These are phyloP conservation scores for Rhyacophila brunnea DNA, from an alignment of 1,140 invertebrate genomes.

Conservation along the genomic window DNA sequence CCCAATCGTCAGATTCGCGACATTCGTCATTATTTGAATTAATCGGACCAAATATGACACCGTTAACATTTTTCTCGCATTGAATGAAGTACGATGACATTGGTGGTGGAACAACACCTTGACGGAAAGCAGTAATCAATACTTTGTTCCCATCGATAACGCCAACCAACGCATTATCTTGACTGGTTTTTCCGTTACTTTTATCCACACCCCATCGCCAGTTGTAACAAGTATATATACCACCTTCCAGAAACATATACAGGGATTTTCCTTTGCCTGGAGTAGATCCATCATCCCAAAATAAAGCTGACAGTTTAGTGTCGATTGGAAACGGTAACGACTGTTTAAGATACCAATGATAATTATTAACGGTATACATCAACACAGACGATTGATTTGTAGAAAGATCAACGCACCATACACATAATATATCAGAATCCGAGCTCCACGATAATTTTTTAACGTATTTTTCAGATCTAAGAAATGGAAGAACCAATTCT, in stretches of 20 bases:
- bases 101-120: conserved; percentile 78
- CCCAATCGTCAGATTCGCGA: conserved; percentile 8
- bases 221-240: conserved; percentile 58
- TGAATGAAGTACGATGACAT: conserved; percentile 68
- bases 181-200: conserved; percentile 50
- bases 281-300: conserved; percentile 64
- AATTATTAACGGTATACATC: conserved; percentile 81
- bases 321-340: conserved; percentile 55
- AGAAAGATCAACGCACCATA: conserved; percentile 55
- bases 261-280: conserved; percentile 56
- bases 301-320: conserved; percentile 52
- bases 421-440: conserved; percentile 73
- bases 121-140: conserved; percentile 71
- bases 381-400: conserved; percentile 56
- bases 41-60: conserved; percentile 58
- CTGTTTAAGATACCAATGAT: conserved; percentile 90
- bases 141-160: conserved; percentile 79
- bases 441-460: conserved; percentile 72
- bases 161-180: conserved; percentile 62
- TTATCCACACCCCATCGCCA: conserved; percentile 63
- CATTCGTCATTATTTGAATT: neutral
- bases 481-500: conserved; percentile 72
- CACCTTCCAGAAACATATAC: conserved; percentile 58
- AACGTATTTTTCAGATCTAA: conserved; percentile 54
- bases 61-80: conserved; percentile 57